Base-by-base conservation (phyloP, 2,888 invertebrate species). In the Pseudococcus jackbeardsleyi region DNA sequence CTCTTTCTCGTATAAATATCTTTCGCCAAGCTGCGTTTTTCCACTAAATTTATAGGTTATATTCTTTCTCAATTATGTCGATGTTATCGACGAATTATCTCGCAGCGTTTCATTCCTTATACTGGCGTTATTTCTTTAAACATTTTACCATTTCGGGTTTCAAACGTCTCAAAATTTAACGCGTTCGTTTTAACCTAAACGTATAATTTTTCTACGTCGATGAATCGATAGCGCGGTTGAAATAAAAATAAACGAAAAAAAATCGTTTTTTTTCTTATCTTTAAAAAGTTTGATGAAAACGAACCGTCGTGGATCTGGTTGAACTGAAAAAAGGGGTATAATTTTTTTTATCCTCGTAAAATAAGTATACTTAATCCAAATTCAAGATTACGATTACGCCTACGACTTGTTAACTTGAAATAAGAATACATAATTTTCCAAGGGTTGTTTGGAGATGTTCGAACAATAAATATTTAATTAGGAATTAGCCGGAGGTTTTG, bases 391-490 rank as follows among this genome's bases (percentile, higher is more conserved):
- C 72, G 33, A 72, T 33, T 72, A 22, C 72, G 72, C 72, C 72
- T 72, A 72, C 72, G 33, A 33, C 72, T 72, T 72, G 72, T 72
- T 72, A 72, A 72, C 12, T 33, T 72, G 72, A 26, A 72, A 26
- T 22, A 26, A 22, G 7, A 54, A n/a, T 54, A 15, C 4, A 50
- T 54, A 54, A 54, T 54, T 54, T 54, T n/a, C n/a, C n/a, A 6
- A n/a, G n/a, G 54, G 54, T 17, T n/a, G n/a, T 54, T 15, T 12
- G 15, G n/a, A 54, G n/a, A 54, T 54, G n/a, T 54, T 54, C n/a
- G 54, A 54, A 54, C n/a, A 17, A 54, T 54, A 54, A 54, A 54
- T 54, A 54, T 54, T 54, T 54, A 54, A 54, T 54, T n/a, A n/a
- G n/a, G n/a, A 50, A 54, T 54, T 54, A 54, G 54, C 15, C 4